Conservation (phyloP, 2,888 invertebrate genomes). For the Lomographa bimaculata region DNA sequence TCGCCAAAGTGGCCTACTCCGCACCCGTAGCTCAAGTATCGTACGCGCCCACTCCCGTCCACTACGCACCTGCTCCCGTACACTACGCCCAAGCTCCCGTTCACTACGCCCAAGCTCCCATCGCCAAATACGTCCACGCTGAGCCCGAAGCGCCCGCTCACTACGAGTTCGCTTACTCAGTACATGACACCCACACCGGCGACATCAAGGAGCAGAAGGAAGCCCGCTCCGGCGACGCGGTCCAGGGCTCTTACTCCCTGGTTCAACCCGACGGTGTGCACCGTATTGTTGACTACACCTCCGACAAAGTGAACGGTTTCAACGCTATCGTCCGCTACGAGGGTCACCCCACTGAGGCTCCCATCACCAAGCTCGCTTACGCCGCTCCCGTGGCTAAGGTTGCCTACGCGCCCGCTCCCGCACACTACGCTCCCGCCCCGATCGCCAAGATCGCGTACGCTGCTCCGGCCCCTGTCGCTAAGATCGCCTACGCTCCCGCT, state of each 20-base stretch:
- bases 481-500: conserved; percentile 45
- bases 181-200: conserved; percentile 69
- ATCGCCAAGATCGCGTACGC: conserved; percentile 38
- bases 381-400: conserved; percentile 39
- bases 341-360: conserved; percentile 55
- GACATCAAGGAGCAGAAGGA: conserved; percentile 77
- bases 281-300: conserved; percentile 74
- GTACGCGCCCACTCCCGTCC: conserved; percentile 29
- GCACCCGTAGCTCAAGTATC: conserved; percentile 19
- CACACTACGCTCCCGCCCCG: conserved; percentile 37
- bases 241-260: conserved; percentile 76
- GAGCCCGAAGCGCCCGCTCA: conserved; percentile 59
- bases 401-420: conserved; percentile 38
- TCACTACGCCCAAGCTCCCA: conserved; percentile 44
- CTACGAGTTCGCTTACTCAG: conserved; percentile 73
- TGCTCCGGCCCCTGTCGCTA: conserved; percentile 38
- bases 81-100: conserved; percentile 26
- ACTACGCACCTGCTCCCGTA: conserved; percentile 29
- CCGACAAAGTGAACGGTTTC: conserved; percentile 71
- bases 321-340: conserved; percentile 74
- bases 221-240: conserved; percentile 65
- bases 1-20: conserved; percentile 21
- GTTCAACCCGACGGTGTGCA: conserved; percentile 73
- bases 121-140: conserved; percentile 33
- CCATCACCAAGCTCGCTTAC: conserved; percentile 32